Evolutionary conservation across 2,797 vertebrate species (phyloP).

Genomic region (Acanthurus leucopareius): DNA sequence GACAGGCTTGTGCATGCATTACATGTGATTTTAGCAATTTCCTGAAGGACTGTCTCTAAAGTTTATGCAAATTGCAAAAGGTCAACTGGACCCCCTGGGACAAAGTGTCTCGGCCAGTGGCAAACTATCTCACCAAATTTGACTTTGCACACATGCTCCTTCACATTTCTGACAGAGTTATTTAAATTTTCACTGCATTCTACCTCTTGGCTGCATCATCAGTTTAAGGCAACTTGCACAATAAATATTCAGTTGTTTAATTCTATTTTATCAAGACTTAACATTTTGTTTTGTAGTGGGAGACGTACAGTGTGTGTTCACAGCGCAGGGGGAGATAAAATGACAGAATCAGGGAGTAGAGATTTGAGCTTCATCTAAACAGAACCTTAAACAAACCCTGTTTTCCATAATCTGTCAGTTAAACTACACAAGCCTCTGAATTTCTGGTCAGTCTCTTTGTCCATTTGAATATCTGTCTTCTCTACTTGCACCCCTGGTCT

Average conservation of each 20-base stretch:
- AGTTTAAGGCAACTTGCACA: background rate
- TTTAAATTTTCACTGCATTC: background rate
- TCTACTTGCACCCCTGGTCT: background rate
- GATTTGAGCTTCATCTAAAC: conserved; percentile 6
- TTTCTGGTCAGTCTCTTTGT: background rate
- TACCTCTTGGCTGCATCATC: background rate
- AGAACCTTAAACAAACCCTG: conserved; percentile 22
- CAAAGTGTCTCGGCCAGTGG: background rate
- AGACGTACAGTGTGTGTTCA: background rate
- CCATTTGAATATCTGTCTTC: background rate
- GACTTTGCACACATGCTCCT: background rate
- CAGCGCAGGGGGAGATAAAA: background rate
- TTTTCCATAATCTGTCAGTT: conserved; percentile 12
- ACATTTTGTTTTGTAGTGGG: background rate
- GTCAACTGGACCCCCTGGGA: background rate
- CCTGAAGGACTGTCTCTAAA: background rate
- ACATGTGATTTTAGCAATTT: background rate
- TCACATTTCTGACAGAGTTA: background rate
- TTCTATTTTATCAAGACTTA: background rate
- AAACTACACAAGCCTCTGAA: background rate
- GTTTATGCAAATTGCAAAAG: background rate
- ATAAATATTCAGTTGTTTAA: background rate
- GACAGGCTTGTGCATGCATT: background rate
- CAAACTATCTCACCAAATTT: background rate
- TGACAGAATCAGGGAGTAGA: background rate